Percentiles rank a stretch among this genome's conserved stretches.
phyloP scores from a whole-genome alignment of 2,888 invertebrate species.

The Polietes domitor region DNA sequence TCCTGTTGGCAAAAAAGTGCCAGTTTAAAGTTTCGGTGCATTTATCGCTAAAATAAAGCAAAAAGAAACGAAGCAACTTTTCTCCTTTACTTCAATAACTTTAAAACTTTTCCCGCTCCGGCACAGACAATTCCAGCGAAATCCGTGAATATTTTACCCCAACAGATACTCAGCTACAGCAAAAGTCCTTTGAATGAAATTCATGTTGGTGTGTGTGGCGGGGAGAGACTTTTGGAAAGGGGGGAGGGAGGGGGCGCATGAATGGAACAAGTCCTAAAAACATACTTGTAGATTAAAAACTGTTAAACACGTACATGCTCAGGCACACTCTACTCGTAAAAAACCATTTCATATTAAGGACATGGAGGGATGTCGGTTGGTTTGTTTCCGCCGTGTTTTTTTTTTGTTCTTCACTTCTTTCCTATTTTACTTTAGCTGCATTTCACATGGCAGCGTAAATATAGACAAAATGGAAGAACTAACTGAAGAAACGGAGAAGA shows the following conservation, averaged over 20 bases:
- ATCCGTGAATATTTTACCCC: conserved; percentile 42
- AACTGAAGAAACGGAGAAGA: not conserved
- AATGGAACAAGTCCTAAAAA: conserved; percentile 36
- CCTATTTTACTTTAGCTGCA: conserved; percentile 6
- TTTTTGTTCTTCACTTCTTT: not conserved
- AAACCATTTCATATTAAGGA: conserved; percentile 42
- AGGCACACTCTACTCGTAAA: not conserved
- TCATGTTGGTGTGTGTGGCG: not conserved
- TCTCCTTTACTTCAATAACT: not conserved
- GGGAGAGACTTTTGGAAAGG: no score
- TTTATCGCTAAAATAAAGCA: conserved; percentile 22
- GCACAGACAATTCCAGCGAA: conserved; percentile 1
- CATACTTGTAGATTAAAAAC: conserved; percentile 52
- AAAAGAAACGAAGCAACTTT: not conserved
- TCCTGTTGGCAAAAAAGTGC: not conserved
- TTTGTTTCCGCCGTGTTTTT: not conserved
- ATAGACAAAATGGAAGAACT: conserved; percentile 19
- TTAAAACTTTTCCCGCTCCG: conserved; percentile 5
- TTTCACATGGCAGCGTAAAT: conserved; percentile 38
- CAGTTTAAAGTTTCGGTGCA: conserved; percentile 18
- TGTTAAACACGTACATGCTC: conserved; percentile 49
- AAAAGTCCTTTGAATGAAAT: conserved; percentile 19
- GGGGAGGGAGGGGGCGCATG: not conserved
- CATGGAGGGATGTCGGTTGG: conserved; percentile 12
- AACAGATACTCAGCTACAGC: conserved; percentile 37